phyloP scores from a whole-genome alignment of 64 coral and sea anemone species.

The Montipora efflorescens region DNA sequence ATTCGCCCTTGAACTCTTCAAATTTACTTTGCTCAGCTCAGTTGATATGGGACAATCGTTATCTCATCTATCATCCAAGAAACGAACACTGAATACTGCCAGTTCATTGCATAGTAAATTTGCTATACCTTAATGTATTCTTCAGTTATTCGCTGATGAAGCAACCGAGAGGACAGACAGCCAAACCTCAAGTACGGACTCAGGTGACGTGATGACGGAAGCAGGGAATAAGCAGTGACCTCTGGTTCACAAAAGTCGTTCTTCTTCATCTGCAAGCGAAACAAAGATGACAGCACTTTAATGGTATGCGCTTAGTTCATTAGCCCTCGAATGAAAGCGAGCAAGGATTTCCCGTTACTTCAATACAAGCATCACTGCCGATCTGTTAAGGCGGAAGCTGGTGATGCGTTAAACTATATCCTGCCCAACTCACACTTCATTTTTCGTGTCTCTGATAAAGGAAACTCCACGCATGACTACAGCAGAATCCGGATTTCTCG shows the following conservation, averaged over 20 bases:
- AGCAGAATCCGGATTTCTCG: no score
- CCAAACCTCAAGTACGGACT: constrained; percentile 70
- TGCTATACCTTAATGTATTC: constrained; percentile 59
- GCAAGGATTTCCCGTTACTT: background rate
- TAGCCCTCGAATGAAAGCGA: background rate
- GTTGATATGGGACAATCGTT: no score
- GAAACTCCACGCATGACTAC: no score
- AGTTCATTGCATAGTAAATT: no score
- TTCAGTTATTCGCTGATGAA: constrained; percentile 42
- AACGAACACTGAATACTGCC: no score
- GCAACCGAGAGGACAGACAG: constrained; percentile 50
- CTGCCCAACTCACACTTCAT: no score
- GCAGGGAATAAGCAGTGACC: background rate
- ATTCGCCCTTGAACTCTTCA: no score
- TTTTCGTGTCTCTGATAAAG: no score
- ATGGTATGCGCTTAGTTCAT: background rate
- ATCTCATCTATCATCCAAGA: no score
- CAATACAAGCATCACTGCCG: background rate
- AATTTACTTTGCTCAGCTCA: no score
- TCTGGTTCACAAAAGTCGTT: constrained; percentile 27
- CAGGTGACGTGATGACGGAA: constrained; percentile 33
- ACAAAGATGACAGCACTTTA: background rate
- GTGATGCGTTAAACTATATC: no score
- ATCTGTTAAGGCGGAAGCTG: no score
- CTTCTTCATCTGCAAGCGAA: constrained; percentile 12